Conservation (phyloP, 2,888 invertebrate species). For the Iselma pallidipennis region DNA sequence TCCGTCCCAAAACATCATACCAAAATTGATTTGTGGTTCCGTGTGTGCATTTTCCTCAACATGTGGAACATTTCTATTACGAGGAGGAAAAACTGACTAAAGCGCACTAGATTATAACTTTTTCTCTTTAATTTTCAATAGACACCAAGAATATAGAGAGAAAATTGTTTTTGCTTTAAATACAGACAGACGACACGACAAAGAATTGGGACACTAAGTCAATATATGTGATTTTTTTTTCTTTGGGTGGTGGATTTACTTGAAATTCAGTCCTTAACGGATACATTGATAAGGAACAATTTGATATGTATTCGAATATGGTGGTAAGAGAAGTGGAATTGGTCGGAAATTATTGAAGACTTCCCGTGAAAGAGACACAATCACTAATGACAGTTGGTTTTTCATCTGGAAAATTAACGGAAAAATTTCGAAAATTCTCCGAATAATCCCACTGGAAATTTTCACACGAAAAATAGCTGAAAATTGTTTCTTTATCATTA, state of each 20-base stretch:
- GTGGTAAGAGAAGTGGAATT: slow-evolving; percentile 17
- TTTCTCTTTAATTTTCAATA: slow-evolving; percentile 22
- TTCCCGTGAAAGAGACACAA: slow-evolving; percentile 47
- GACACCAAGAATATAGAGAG: slow-evolving; percentile 41
- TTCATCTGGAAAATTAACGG: background rate
- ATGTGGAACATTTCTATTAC: background rate
- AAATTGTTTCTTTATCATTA: slow-evolving; percentile 14
- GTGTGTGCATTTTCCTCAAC: slow-evolving; percentile 30
- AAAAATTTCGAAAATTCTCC: background rate
- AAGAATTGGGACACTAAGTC: slow-evolving; percentile 38
- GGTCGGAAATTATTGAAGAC: slow-evolving; percentile 12
- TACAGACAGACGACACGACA: slow-evolving; percentile 26
- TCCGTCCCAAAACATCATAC: slow-evolving; percentile 30
- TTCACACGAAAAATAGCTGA: background rate
- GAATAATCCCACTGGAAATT: background rate
- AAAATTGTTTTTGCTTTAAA: slow-evolving; percentile 2
- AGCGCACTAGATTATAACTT: slow-evolving; percentile 1
- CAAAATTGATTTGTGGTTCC: slow-evolving; percentile 21
- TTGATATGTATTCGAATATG: slow-evolving; percentile 45
- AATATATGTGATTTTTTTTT: background rate
- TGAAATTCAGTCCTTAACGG: slow-evolving; percentile 26
- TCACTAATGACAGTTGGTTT: slow-evolving; percentile 35
- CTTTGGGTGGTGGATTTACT: slow-evolving; percentile 38
- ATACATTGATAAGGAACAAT: slow-evolving; percentile 34
- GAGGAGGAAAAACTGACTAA: slow-evolving; percentile 2